Conservation (phyloP, 1,140 invertebrate species). For the Eufriesea mexicana region DNA sequence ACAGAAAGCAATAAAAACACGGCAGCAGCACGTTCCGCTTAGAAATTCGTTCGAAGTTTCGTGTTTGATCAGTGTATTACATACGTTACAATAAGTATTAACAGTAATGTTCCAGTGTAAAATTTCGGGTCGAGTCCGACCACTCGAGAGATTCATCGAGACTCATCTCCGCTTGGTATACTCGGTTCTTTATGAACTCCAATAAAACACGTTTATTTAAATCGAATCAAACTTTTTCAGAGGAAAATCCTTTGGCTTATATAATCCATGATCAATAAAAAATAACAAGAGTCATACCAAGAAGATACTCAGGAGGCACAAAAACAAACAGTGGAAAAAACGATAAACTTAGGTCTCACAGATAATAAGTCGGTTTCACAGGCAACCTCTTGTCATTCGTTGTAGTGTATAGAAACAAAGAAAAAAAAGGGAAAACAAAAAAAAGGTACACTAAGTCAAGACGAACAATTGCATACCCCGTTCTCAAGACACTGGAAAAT, state of each 20-base stretch:
- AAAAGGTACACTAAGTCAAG: neutral
- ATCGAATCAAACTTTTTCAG: neutral
- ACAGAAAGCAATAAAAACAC: conserved; percentile 20
- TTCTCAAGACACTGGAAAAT: conserved; percentile 13
- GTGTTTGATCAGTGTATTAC: conserved; percentile 29
- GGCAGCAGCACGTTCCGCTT: neutral
- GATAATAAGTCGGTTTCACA: neutral
- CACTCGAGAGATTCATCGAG: neutral
- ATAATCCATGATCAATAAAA: neutral
- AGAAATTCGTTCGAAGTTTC: neutral
- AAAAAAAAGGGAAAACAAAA: neutral
- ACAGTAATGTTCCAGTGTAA: conserved; percentile 8
- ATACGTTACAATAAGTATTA: conserved; percentile 17
- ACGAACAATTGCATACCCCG: neutral
- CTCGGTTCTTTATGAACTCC: neutral
- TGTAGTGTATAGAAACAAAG: too few relatives aligned
- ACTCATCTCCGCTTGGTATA: neutral
- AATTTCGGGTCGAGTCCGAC: neutral
- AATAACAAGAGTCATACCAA: neutral
- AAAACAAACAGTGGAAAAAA: neutral
- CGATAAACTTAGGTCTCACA: conserved; percentile 5
- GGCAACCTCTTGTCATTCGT: neutral
- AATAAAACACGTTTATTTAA: neutral
- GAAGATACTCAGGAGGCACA: neutral
- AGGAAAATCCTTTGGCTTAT: neutral